phyloP scores from a whole-genome alignment of 2,113 vertebrate genomes.

The Rhynchopsitta pachyrhyncha region DNA sequence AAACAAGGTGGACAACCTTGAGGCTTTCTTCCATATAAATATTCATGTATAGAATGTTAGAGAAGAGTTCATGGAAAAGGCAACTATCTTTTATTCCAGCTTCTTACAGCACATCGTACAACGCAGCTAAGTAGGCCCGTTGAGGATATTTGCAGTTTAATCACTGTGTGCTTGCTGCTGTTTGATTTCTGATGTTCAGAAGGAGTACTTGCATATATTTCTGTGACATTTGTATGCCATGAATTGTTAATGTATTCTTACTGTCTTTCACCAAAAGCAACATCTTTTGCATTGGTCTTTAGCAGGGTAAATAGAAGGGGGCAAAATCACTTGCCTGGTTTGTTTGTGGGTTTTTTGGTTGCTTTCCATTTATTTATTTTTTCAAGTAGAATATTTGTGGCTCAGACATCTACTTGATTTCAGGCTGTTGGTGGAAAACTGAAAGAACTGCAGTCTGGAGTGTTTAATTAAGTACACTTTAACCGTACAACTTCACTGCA shows the following conservation, averaged over 20 bases:
- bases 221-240: background rate
- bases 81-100: background rate
- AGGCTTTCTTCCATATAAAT: fast-evolving
- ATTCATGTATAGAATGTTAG: background rate
- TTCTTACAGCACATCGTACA: background rate
- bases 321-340: background rate
- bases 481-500: background rate
- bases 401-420: background rate
- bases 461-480: background rate
- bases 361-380: background rate
- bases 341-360: background rate
- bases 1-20: fast-evolving
- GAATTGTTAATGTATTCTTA: background rate
- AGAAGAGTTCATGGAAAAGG: background rate
- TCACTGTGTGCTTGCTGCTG: background rate
- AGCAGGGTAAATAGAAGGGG: background rate
- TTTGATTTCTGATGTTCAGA: background rate
- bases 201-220: background rate
- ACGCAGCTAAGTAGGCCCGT: background rate
- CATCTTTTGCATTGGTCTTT: background rate
- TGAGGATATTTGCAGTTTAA: background rate
- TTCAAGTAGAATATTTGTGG: background rate
- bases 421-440: background rate
- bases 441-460: background rate
- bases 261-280: background rate